Conservation (phyloP, 2,797 vertebrate genomes). For the Miichthys miiuy region DNA sequence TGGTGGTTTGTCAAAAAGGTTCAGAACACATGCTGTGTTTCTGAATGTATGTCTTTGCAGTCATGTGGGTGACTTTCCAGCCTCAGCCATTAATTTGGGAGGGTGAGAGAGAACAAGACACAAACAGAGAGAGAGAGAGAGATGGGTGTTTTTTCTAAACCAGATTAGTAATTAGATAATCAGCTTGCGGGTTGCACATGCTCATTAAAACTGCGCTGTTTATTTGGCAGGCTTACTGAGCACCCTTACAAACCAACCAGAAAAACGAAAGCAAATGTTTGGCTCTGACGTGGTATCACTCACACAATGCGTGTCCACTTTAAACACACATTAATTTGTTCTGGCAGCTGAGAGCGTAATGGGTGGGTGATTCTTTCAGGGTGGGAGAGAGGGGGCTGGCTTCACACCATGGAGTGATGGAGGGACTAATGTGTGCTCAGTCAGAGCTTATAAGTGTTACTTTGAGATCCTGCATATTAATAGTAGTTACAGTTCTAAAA, state of each 20-base stretch:
- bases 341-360: conserved; percentile 49
- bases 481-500: neutral
- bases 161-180: conserved; percentile 76
- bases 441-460: conserved; percentile 16
- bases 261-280: conserved; percentile 79
- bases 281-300: conserved; percentile 50
- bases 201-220: conserved; percentile 71
- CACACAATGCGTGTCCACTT: conserved; percentile 48
- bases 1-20: neutral
- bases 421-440: conserved; percentile 5
- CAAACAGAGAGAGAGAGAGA: neutral
- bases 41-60: conserved; percentile 12
- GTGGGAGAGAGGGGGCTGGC: neutral
- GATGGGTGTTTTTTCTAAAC: conserved; percentile 21
- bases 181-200: conserved; percentile 53
- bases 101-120: neutral
- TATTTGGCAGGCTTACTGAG: conserved; percentile 68
- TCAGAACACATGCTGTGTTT: neutral
- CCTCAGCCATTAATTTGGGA: conserved; percentile 7
- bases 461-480: neutral
- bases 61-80: conserved; percentile 4
- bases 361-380: conserved; percentile 24
- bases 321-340: conserved; percentile 48
- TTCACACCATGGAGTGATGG: conserved; percentile 20
- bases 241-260: conserved; percentile 58